Evolutionary conservation across 2,797 vertebrate species (phyloP), one percentile per base, ranked within the genome.

Genomic region (Tarsius wallacei): DNA sequence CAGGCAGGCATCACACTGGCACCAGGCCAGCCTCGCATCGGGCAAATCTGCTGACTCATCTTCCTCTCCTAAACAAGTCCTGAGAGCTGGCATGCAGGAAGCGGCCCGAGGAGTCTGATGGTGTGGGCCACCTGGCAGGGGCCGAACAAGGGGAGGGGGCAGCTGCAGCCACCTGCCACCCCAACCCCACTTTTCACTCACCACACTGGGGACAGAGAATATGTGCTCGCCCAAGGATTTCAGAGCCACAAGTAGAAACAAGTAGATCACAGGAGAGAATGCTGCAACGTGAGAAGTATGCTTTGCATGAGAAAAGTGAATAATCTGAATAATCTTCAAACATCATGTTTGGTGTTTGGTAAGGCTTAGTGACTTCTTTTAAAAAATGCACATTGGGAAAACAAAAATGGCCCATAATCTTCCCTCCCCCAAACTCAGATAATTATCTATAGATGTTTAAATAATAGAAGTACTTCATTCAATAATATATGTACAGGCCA

Each of bases 41-140:
- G 93, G 86, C 71, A 61, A 64, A 90, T 78, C 76, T 96, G 97
- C 97, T 96, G 97, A 96, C 71, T 98, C 98, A 96, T 61, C 66
- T 84, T 63, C 73, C 31, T 76, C 78, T 96, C 85, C 96, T 59
- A 71, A 95, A 68, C 89, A 71, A 70, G 7, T 53, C 49, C 84
- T 8, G 22, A 66, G 71, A 55, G 12, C 26, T 82, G 91, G 96
- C 95, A 80, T 7, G n/a, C 77, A 59, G 90, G 36, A 68, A 55
- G 86, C 26, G 0, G 9, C 81, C 22, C 0, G 7, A 71, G 81
- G 87, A 77, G 61, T 33, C 85, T 22, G 61, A 49, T 16, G 57
- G 78, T 1, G 0, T 51, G 24, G 22, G 85, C 82, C 96, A 93
- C 74, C 90, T 94, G 93, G 84, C 64, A 77, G 63, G 57, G 55